These are phyloP conservation scores for Cottus gobio DNA, from an alignment of 2,113 vertebrate species.

Conservation along the genomic window DNA sequence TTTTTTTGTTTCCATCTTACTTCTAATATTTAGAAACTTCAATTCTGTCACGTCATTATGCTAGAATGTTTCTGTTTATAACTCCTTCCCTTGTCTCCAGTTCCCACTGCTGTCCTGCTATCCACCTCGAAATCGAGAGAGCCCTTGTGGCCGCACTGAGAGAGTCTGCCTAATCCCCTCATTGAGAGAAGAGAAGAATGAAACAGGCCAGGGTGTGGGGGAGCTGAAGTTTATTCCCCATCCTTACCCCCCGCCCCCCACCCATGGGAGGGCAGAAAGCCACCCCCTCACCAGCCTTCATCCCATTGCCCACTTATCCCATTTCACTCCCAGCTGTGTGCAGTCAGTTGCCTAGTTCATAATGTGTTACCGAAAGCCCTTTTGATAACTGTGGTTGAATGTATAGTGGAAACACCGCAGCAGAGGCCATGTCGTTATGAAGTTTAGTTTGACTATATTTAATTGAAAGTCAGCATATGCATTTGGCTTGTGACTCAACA, in stretches of 20 bases:
- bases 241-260: slow-evolving; percentile 69
- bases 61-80: slow-evolving; percentile 45
- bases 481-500: slow-evolving; percentile 6
- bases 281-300: slow-evolving; percentile 67
- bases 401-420: slow-evolving; percentile 10
- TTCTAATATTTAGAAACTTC: slow-evolving; percentile 46
- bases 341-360: slow-evolving; percentile 44
- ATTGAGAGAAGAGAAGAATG: slow-evolving; percentile 84
- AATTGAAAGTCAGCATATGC: not conserved
- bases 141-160: slow-evolving; percentile 72
- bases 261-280: slow-evolving; percentile 80
- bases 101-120: slow-evolving; percentile 68
- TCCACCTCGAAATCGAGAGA: slow-evolving; percentile 71
- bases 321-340: slow-evolving; percentile 64
- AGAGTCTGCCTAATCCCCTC: slow-evolving; percentile 84
- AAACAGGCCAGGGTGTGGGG: slow-evolving; percentile 72
- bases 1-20: slow-evolving; percentile 34
- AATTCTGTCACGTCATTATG: slow-evolving; percentile 43
- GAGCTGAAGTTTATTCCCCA: slow-evolving; percentile 70
- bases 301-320: slow-evolving; percentile 65
- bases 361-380: slow-evolving; percentile 29
- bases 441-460: slow-evolving; percentile 4
- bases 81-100: slow-evolving; percentile 49
- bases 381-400: slow-evolving; percentile 28
- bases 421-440: not conserved